Percentiles rank a stretch among this genome's conserved stretches.
phyloP scores from a whole-genome alignment of 1,140 invertebrate genomes.

The Cotesia glomerata region DNA sequence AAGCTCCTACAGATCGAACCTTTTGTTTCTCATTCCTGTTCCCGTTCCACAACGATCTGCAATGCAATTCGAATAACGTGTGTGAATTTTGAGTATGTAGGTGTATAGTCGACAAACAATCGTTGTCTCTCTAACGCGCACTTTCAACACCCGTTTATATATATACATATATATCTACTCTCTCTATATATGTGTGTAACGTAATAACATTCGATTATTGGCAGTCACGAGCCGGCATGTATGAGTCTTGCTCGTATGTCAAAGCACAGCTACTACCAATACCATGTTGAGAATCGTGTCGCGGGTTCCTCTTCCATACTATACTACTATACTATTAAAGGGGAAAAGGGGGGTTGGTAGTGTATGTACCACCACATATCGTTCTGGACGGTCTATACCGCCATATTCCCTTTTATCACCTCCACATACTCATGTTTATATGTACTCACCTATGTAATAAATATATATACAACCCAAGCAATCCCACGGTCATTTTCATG shows the following conservation, averaged over 20 bases:
- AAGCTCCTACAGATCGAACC: background rate
- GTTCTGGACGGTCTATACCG: background rate
- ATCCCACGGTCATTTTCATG: too few species aligned
- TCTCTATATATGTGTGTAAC: constrained; percentile 41
- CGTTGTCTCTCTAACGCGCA: background rate
- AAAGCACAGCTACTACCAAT: background rate
- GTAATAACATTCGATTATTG: constrained; percentile 61
- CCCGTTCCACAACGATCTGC: background rate
- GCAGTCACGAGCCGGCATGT: constrained; percentile 45
- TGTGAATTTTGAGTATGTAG: too few species aligned
- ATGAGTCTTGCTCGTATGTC: constrained; percentile 17
- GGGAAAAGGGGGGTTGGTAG: too few species aligned
- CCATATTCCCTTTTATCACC: background rate
- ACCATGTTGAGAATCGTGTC: background rate
- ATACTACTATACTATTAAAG: background rate
- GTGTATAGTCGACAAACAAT: background rate
- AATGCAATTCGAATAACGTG: background rate
- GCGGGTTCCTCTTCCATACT: background rate
- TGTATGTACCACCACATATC: too few species aligned
- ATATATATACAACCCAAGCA: too few species aligned
- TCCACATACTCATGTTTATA: background rate
- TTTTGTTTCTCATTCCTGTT: background rate
- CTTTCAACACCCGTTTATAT: background rate
- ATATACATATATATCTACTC: too few species aligned
- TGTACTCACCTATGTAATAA: too few species aligned